Evolutionary conservation across 2,888 invertebrate species (phyloP).

Genomic region (Plusia festucae): DNA sequence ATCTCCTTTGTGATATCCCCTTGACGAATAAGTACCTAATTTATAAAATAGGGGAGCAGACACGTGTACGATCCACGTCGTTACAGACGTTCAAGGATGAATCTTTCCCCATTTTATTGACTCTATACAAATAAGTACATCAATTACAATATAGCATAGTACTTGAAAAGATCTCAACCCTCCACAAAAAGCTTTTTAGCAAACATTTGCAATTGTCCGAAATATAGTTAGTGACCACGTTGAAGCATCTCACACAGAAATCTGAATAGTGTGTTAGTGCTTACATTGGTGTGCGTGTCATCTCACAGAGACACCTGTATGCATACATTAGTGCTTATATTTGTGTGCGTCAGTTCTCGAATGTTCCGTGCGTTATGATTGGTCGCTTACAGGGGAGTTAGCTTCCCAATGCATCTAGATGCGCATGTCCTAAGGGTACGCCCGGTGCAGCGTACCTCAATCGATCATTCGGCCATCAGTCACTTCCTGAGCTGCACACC

Average conservation of each 20-base stretch:
- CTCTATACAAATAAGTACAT: conserved; percentile 4
- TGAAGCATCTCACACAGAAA: neutral
- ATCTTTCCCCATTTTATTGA: neutral
- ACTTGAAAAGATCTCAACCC: conserved; percentile 1
- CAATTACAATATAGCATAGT: neutral
- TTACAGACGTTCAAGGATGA: neutral
- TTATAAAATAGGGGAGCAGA: neutral
- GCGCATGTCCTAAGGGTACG: conserved; percentile 33
- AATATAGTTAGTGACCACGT: neutral
- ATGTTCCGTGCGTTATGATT: conserved; percentile 18
- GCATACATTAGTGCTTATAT: neutral
- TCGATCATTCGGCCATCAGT: conserved; percentile 31
- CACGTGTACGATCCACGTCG: conserved; percentile 2
- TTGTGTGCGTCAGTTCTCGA: conserved; percentile 15
- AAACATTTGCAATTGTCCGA: neutral
- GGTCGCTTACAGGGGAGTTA: conserved; percentile 10
- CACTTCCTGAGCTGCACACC: conserved; percentile 19
- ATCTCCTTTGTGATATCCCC: neutral
- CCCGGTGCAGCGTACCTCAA: conserved; percentile 23
- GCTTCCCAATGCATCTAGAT: conserved; percentile 29
- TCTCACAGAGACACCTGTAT: neutral
- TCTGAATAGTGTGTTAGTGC: neutral
- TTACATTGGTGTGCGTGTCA: neutral
- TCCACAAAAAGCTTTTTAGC: neutral
- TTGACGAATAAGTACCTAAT: neutral